A percentile compares a stretch with the other conserved stretches of the same genome.
Evolutionary conservation across 2,888 invertebrate species (phyloP).

Genomic region (Phalangium opilio): DNA sequence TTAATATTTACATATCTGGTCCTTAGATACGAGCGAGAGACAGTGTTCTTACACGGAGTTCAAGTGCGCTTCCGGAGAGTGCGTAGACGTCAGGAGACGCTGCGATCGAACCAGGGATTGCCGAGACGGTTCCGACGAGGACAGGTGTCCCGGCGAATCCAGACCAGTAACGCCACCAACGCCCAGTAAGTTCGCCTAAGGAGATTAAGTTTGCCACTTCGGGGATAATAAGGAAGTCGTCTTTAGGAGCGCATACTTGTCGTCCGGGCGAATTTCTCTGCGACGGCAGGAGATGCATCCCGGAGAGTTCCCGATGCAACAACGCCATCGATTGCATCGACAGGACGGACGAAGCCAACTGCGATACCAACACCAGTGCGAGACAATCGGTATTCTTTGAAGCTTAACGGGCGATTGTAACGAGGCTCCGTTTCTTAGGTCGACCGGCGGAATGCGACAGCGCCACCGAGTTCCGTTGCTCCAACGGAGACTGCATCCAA

Average conservation of each 20-base stretch:
- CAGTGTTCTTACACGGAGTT: constrained; percentile 31
- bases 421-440: no score
- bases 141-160: constrained; percentile 20
- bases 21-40: no score
- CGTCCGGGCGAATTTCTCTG: constrained; percentile 29
- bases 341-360: constrained; percentile 33
- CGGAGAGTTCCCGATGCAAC: constrained; percentile 34
- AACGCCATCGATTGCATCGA: constrained; percentile 35
- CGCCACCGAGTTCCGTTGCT: constrained; percentile 44
- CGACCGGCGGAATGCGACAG: not conserved
- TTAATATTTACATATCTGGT: no score
- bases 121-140: constrained; percentile 44
- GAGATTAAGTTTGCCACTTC: not conserved
- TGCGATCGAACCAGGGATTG: constrained; percentile 46
- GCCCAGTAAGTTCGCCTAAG: no score
- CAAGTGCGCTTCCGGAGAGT: constrained; percentile 42
- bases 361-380: constrained; percentile 22
- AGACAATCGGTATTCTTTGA: no score
- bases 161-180: no score
- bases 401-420: no score
- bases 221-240: not conserved
- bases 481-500: constrained; percentile 43
- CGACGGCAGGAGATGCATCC: constrained; percentile 33
- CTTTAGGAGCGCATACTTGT: constrained; percentile 2
- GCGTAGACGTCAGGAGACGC: constrained; percentile 39